Conservation (phyloP, 2,797 vertebrate species). For the Crotalus adamanteus region DNA sequence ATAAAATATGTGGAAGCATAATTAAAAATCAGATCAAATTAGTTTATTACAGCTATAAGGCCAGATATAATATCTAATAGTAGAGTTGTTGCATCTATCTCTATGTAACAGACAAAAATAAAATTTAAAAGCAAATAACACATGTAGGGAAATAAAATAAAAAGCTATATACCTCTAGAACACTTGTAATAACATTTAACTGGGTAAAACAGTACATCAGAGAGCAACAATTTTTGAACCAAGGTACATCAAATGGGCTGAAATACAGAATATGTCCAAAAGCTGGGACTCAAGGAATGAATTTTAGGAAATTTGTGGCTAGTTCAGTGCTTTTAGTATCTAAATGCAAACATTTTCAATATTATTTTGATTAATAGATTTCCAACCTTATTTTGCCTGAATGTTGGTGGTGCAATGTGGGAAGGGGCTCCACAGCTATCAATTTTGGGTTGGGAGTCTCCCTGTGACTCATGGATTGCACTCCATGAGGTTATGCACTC, state of each 20-base stretch:
- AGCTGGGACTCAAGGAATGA: background rate
- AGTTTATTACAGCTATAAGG: background rate
- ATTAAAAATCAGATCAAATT: background rate
- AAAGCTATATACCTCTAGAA: background rate
- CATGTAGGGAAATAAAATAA: background rate
- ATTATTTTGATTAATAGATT: background rate
- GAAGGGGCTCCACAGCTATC: background rate
- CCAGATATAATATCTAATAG: background rate
- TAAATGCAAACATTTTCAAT: background rate
- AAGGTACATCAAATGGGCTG: background rate
- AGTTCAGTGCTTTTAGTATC: background rate
- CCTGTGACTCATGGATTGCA: background rate
- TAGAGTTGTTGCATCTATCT: background rate
- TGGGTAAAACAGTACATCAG: background rate
- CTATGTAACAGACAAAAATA: background rate
- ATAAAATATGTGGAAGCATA: background rate
- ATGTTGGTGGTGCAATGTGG: background rate
- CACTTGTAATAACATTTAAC: background rate
- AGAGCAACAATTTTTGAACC: background rate
- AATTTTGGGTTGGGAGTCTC: background rate
- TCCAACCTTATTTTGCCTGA: background rate
- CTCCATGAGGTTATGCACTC: background rate
- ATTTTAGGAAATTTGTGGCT: background rate
- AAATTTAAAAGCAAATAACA: background rate
- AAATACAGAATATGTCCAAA: background rate